Conservation (phyloP, 2,113 vertebrate genomes). For the Crocuta crocuta region DNA sequence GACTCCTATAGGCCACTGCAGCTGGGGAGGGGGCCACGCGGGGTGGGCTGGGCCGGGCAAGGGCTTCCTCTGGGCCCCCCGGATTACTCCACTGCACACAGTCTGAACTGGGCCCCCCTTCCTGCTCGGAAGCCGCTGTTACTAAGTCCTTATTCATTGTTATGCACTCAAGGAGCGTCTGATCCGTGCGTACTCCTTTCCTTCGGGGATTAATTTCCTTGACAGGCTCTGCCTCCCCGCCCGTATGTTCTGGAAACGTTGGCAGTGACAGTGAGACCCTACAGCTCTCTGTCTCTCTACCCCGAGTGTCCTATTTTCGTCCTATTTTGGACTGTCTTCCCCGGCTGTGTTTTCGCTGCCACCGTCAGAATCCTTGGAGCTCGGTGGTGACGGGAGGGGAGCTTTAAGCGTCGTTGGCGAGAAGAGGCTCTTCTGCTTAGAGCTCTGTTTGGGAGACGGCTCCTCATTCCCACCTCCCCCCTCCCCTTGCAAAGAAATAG, state of each 20-base stretch:
- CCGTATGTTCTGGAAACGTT: neutral
- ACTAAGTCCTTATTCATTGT: fast-evolving
- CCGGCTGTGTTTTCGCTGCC: constrained; percentile 13
- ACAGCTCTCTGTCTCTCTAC: neutral
- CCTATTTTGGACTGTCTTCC: neutral
- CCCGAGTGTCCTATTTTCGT: neutral
- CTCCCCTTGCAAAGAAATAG: neutral
- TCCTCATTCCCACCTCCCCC: too few relatives aligned
- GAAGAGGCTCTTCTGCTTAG: neutral
- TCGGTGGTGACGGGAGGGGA: neutral
- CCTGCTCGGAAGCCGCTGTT: fast-evolving
- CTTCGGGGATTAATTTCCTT: neutral
- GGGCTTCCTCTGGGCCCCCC: fast-evolving
- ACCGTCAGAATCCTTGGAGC: neutral
- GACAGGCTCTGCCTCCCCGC: neutral
- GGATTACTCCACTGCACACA: fast-evolving
- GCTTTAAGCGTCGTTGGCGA: neutral
- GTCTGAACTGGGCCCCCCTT: neutral
- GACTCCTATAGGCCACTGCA: neutral
- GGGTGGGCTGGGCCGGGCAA: neutral
- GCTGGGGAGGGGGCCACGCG: neutral
- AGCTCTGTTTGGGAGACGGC: neutral
- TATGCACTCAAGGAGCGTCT: fast-evolving
- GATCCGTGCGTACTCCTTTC: neutral
- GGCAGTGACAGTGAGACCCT: neutral